These are phyloP conservation scores for Datnioides undecimradiatus DNA, from an alignment of 2,113 vertebrate species.

Conservation along the genomic window DNA sequence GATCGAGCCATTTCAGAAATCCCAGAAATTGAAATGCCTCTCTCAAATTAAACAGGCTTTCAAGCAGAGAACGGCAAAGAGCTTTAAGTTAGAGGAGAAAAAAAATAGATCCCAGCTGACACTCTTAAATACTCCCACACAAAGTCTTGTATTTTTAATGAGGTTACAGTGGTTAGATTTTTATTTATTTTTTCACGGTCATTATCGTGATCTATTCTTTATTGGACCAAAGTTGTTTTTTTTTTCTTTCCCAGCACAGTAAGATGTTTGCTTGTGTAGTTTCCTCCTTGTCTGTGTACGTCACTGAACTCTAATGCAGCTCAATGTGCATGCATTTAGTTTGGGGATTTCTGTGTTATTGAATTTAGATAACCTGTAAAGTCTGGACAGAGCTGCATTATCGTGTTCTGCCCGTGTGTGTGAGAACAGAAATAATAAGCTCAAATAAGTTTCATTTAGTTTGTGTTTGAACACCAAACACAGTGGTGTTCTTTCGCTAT, in stretches of 20 bases:
- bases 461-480: slow-evolving; percentile 47
- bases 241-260: slow-evolving; percentile 36
- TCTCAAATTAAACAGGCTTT: slow-evolving; percentile 35
- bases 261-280: slow-evolving; percentile 40
- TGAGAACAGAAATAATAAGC: slow-evolving; percentile 49
- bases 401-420: slow-evolving; percentile 44
- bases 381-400: slow-evolving; percentile 52
- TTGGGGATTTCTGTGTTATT: slow-evolving; percentile 75
- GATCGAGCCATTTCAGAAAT: slow-evolving; percentile 67
- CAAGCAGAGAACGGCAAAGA: slow-evolving; percentile 7
- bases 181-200: slow-evolving; percentile 8
- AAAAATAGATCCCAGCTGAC: slow-evolving; percentile 1
- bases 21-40: slow-evolving; percentile 43
- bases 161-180: slow-evolving; percentile 26
- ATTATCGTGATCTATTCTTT: slow-evolving; percentile 20
- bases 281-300: slow-evolving; percentile 14
- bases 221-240: neutral
- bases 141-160: slow-evolving; percentile 31
- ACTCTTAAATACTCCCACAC: slow-evolving; percentile 10
- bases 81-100: slow-evolving; percentile 25
- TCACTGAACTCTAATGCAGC: slow-evolving; percentile 66
- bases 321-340: slow-evolving; percentile 72
- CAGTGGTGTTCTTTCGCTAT: slow-evolving; percentile 18
- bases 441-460: slow-evolving; percentile 51
- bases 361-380: slow-evolving; percentile 76